Percentiles rank a stretch among this genome's conserved stretches.
These are phyloP conservation scores for Amphiprion clarkii DNA, from an alignment of 2,797 vertebrate species.

Conservation along the genomic window DNA sequence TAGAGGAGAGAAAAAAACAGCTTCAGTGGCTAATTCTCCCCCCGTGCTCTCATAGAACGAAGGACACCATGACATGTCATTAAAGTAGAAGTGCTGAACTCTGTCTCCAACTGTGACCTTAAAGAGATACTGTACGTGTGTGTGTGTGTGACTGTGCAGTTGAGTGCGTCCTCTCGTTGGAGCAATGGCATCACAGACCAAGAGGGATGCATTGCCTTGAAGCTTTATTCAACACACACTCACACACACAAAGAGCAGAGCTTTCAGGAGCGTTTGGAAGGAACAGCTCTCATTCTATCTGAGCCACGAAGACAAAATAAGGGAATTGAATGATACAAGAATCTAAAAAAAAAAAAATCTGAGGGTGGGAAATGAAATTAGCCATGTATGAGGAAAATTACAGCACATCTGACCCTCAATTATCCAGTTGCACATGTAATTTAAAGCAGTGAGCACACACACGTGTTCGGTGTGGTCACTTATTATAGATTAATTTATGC, in stretches of 20 bases:
- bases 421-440: slow-evolving; percentile 47
- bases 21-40: slow-evolving; percentile 38
- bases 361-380: slow-evolving; percentile 39
- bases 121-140: slow-evolving; percentile 27
- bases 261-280: slow-evolving; percentile 33
- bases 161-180: slow-evolving; percentile 16
- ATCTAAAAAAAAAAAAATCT: slow-evolving; percentile 20
- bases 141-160: slow-evolving; percentile 28
- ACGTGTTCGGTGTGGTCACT: slow-evolving; percentile 31
- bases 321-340: slow-evolving; percentile 32
- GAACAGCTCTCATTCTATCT: slow-evolving; percentile 30
- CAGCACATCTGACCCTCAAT: slow-evolving; percentile 40
- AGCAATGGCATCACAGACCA: slow-evolving; percentile 52
- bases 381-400: slow-evolving; percentile 51
- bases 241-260: slow-evolving; percentile 13
- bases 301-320: slow-evolving; percentile 21
- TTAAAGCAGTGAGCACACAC: slow-evolving; percentile 36
- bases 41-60: slow-evolving; percentile 20
- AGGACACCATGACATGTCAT: slow-evolving; percentile 59
- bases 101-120: slow-evolving; percentile 65
- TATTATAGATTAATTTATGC: slow-evolving; percentile 1
- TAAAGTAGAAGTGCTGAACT: slow-evolving; percentile 62
- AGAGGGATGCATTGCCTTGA: slow-evolving; percentile 51
- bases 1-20: background rate
- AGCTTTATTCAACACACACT: slow-evolving; percentile 28